Evolutionary conservation across 2,888 invertebrate species (phyloP).

Genomic region (Apoda limacodes): DNA sequence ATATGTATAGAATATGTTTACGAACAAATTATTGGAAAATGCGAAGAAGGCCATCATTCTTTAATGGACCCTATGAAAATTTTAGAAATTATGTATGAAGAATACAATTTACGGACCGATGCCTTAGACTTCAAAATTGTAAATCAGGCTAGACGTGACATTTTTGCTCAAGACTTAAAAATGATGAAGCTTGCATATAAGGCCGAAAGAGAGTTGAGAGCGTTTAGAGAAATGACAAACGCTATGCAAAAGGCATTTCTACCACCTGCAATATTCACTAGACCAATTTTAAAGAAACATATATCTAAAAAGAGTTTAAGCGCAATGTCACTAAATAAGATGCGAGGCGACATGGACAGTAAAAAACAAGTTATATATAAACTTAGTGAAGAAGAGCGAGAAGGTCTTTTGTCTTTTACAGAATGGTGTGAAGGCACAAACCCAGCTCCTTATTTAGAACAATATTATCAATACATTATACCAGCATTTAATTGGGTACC

Average conservation of each 20-base stretch:
- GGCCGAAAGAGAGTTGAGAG: conserved; percentile 49
- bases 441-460: conserved; percentile 41
- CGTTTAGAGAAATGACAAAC: conserved; percentile 55
- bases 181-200: conserved; percentile 52
- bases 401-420: conserved; percentile 47
- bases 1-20: conserved; percentile 62
- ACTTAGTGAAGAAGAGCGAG: conserved; percentile 41
- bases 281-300: conserved; percentile 41
- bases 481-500: conserved; percentile 38
- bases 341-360: no score
- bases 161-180: conserved; percentile 54
- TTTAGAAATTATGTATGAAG: conserved; percentile 57
- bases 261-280: conserved; percentile 38
- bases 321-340: conserved; percentile 28
- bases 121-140: conserved; percentile 54
- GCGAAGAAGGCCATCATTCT: conserved; percentile 56
- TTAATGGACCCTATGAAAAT: conserved; percentile 59
- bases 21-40: conserved; percentile 56
- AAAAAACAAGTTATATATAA: conserved; percentile 32
- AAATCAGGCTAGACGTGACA: conserved; percentile 49
- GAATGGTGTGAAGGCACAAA: conserved; percentile 57
- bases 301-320: conserved; percentile 42
- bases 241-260: conserved; percentile 59
- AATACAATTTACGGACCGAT: conserved; percentile 52
- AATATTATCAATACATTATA: conserved; percentile 43